Percentiles rank a stretch among this genome's conserved stretches.
Evolutionary conservation across 2,797 vertebrate species (phyloP).

Genomic region (Vireo griseus): DNA sequence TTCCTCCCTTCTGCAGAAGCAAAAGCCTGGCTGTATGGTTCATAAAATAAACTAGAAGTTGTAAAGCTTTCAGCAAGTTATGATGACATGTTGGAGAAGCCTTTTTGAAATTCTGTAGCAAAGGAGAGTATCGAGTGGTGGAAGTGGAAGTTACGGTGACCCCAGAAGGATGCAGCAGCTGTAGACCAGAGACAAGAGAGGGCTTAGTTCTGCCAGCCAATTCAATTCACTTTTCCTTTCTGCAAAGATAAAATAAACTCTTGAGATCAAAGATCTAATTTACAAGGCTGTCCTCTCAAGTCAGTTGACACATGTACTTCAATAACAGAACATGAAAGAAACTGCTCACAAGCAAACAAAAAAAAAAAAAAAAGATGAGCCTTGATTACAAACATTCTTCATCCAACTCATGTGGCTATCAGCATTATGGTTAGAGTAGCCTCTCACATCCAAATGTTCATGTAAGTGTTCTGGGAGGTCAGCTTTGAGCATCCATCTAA

Average conservation of each 20-base stretch:
- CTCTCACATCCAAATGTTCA: not conserved
- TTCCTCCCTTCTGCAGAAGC: not conserved
- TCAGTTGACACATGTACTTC: constrained; percentile 43
- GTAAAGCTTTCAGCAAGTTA: constrained; percentile 23
- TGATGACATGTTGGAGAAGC: not conserved
- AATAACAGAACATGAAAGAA: constrained; percentile 48
- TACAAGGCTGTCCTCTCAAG: constrained; percentile 42
- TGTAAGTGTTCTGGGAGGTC: not conserved
- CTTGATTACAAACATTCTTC: constrained; percentile 9
- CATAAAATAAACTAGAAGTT: not conserved
- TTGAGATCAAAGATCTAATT: constrained; percentile 66
- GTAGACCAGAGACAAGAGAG: constrained; percentile 40
- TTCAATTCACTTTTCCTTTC: constrained; percentile 55
- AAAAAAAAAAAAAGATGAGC: constrained; percentile 11
- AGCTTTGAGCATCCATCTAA: not conserved
- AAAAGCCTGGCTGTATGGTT: not conserved
- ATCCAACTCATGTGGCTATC: not conserved
- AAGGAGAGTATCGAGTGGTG: not conserved
- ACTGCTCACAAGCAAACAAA: constrained; percentile 22
- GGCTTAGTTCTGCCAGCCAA: constrained; percentile 41
- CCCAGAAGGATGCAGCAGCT: constrained; percentile 38
- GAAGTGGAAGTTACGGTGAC: not conserved
- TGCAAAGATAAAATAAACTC: constrained; percentile 61
- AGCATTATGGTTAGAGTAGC: not conserved
- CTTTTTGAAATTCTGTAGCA: not conserved